Base-by-base conservation (phyloP, 1,140 invertebrate species). In the Drosophila nannoptera region DNA sequence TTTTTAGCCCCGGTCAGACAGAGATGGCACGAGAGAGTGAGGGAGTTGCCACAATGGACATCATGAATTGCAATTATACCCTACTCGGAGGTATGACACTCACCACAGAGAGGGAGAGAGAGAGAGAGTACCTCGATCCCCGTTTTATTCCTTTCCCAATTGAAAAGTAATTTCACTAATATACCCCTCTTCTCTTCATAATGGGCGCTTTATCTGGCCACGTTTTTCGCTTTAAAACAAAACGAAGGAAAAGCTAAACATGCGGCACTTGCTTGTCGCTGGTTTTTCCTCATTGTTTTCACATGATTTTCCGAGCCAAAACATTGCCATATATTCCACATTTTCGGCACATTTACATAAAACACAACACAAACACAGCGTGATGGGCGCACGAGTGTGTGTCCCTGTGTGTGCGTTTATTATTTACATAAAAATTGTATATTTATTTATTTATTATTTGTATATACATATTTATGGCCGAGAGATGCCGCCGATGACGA, bases 261-360 rank as follows among this genome's bases (percentile, higher is more conserved):
- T 54, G 32, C 63, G 73, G 55, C 43, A 64, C 33, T 64, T 35
- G 29, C 33, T 59, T 66, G 61, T 69, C 68, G 22, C 43, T 59
- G 56, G 53, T 56, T 69, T 69, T 73, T 68, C 53, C 69, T 75
- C 73, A 75, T 75, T 61, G 73, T 75, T 75, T 75, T 70, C 73
- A 73, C 69, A 75, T 75, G 49, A 75, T 73, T 73, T 75, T 72
- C 33, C 56, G 40, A 52, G 53, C 58, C 43, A 68, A 66, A 66
- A 65, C 54, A 61, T 61, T 67, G 56, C 67, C 45, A 58, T 61
- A 61, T 71, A 67, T 38, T 53, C 55, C 59, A 60, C 58, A 69
- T 55, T 16, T 40, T 70, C 35, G 49, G 36, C 59, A 69, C 50
- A 73, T 73, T 69, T 68, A 53, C 69, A 61, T 63, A 67, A 71